Evolutionary conservation across 1,140 invertebrate species (phyloP).

Genomic region (Rhyzopertha dominica): DNA sequence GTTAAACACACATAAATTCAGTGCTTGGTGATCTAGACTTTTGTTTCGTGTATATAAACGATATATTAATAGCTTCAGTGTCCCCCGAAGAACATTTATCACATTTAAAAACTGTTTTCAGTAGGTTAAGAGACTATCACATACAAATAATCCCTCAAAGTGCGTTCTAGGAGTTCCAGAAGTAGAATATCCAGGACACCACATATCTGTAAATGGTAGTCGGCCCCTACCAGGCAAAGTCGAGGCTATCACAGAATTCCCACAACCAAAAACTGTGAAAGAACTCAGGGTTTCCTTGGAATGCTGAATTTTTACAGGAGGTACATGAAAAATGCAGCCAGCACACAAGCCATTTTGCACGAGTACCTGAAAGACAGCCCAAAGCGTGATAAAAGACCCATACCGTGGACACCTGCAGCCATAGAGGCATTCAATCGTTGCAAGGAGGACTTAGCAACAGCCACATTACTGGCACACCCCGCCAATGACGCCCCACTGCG

Average conservation of each 20-base stretch:
- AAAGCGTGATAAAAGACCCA: constrained; percentile 27
- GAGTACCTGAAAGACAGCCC: constrained; percentile 11
- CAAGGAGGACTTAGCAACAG: constrained; percentile 28
- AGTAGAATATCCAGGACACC: constrained; percentile 38
- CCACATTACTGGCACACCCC: constrained; percentile 32
- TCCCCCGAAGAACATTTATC: constrained; percentile 28
- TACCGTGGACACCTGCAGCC: constrained; percentile 26
- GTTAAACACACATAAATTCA: constrained; percentile 21
- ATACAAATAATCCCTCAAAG: constrained; percentile 37
- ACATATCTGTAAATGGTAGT: constrained; percentile 28
- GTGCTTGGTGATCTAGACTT: constrained; percentile 18
- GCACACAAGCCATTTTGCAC: constrained; percentile 25
- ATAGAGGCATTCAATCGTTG: no score
- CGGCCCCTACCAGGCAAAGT: constrained; percentile 34
- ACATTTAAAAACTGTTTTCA: constrained; percentile 31
- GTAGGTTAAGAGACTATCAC: constrained; percentile 24
- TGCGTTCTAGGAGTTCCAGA: constrained; percentile 26
- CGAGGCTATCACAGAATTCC: constrained; percentile 25
- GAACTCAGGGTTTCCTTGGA: constrained; percentile 37
- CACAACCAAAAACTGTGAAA: constrained; percentile 22
- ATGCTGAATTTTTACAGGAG: constrained; percentile 40
- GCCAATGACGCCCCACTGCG: constrained; percentile 19
- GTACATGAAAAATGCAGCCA: constrained; percentile 30
- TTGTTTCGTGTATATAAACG: constrained; percentile 31
- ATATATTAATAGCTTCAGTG: constrained; percentile 36